Percentiles rank a stretch among this genome's conserved stretches.
These are phyloP conservation scores for Dicaeum eximium DNA, from an alignment of 2,113 vertebrate species.

Conservation along the genomic window DNA sequence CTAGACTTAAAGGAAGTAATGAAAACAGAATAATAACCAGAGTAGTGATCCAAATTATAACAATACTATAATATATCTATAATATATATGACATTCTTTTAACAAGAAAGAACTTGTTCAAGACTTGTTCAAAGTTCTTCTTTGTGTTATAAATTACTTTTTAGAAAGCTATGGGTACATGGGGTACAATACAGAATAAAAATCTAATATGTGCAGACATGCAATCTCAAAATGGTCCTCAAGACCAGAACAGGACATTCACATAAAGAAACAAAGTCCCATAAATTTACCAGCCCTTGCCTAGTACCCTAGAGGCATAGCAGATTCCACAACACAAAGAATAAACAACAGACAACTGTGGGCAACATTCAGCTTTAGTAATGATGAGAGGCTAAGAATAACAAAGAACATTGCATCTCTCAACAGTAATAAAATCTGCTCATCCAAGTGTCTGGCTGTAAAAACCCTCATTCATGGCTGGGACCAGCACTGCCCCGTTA, in stretches of 20 bases:
- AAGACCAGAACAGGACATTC: not conserved
- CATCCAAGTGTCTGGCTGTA: not conserved
- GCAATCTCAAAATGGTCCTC: not conserved
- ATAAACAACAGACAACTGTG: not conserved
- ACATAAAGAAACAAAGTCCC: not conserved
- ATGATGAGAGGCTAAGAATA: constrained; percentile 5
- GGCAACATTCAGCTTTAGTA: not conserved
- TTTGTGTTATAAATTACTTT: not conserved
- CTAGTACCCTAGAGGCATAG: not conserved
- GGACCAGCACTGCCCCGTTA: fast-evolving
- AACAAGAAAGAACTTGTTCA: not conserved
- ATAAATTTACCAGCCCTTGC: not conserved
- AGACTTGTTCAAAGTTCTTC: not conserved
- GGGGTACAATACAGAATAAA: not conserved
- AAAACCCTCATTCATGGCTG: not conserved
- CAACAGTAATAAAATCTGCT: not conserved
- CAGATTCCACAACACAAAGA: not conserved
- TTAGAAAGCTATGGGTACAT: not conserved
- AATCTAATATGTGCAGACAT: not conserved
- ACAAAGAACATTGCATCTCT: not conserved
- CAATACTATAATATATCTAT: not conserved
- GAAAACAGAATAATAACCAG: not conserved
- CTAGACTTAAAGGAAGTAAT: not conserved
- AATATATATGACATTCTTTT: not conserved
- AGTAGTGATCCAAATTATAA: not conserved